Base-by-base conservation (phyloP, 2,888 invertebrate genomes). In the Melitaea athalia region DNA sequence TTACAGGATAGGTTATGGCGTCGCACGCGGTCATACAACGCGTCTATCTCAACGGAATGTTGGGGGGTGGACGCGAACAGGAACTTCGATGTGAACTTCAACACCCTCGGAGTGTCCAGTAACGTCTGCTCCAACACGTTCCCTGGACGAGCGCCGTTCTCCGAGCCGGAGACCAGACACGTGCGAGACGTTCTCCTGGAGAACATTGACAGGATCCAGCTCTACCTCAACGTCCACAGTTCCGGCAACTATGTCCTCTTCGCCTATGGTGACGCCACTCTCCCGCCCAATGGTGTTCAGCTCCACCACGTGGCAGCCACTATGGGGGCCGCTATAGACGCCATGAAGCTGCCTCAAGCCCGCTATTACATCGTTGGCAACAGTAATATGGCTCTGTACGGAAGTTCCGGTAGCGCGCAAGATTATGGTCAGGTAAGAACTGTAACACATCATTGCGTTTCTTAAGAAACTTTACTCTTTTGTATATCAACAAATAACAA, bases 161-260 rank as follows among this genome's bases (percentile, higher is more conserved):
- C 95, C 0, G 95, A 96, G 79, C 87, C 91, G 0, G 96, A 96
- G 85, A 94, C 94, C 0, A 77, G 81, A 66, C 87, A 84, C 73
- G 77, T 96, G 1, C 86, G 94, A 15, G 93, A 95, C 72, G 89
- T 94, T 57, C 83, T 96, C 61, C 63, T 72, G 0, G 78, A 82
- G 45, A 63, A 85, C 62, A 10, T 76, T 0, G 76, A 76, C 38
- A 69, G 85, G 0, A 81, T 79, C 5, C 79, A 83, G 63, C 17
- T 85, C 3, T 85, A 79, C 69, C 78, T 96, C 70, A 94, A 95
- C 8, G 88, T 97, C 43, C 97, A 97, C 82, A 95, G 96, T 10
- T 95, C 95, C 75, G 96, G 96, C 38, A 93, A 93, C 76, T 94
- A 92, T 74, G 77, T 95, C 62, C 81, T 95, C 0, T 95, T 94